Evolutionary conservation across 2,888 invertebrate species (phyloP).

Genomic region (Isoperla grammatica): DNA sequence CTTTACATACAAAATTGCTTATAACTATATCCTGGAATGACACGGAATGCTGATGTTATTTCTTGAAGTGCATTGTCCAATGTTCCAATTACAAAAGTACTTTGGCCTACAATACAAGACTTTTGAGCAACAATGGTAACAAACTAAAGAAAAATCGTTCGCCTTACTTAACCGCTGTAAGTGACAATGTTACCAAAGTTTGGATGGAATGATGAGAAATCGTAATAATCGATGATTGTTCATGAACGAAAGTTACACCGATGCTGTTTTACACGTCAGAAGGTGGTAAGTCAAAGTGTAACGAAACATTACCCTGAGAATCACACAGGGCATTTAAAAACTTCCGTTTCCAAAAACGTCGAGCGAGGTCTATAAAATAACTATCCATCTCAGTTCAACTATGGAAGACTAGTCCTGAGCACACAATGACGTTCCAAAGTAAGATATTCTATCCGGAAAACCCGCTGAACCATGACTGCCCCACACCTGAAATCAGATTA

Average conservation of each 20-base stretch:
- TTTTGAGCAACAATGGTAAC: slow-evolving; percentile 23
- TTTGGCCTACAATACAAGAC: slow-evolving; percentile 11
- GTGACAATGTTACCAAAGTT: slow-evolving; percentile 13
- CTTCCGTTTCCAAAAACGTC: neutral
- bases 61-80: neutral
- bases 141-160: slow-evolving; percentile 13
- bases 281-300: neutral
- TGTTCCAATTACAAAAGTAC: slow-evolving; percentile 7
- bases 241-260: neutral
- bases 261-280: neutral
- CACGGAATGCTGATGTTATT: slow-evolving; percentile 16
- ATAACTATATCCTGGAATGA: neutral
- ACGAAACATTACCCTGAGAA: slow-evolving; percentile 6
- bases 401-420: slow-evolving; percentile 26
- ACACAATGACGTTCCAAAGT: slow-evolving; percentile 12
- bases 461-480: slow-evolving; percentile 21
- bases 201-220: slow-evolving; percentile 7
- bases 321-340: neutral
- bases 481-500: slow-evolving; percentile 20
- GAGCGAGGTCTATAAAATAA: neutral
- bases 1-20: slow-evolving; percentile 8
- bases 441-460: slow-evolving; percentile 9
- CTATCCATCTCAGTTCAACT: neutral
- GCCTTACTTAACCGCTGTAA: slow-evolving; percentile 11
- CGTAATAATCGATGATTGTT: neutral